These are phyloP conservation scores for Macroglossus sobrinus DNA, from an alignment of 2,113 vertebrate species.

Conservation along the genomic window DNA sequence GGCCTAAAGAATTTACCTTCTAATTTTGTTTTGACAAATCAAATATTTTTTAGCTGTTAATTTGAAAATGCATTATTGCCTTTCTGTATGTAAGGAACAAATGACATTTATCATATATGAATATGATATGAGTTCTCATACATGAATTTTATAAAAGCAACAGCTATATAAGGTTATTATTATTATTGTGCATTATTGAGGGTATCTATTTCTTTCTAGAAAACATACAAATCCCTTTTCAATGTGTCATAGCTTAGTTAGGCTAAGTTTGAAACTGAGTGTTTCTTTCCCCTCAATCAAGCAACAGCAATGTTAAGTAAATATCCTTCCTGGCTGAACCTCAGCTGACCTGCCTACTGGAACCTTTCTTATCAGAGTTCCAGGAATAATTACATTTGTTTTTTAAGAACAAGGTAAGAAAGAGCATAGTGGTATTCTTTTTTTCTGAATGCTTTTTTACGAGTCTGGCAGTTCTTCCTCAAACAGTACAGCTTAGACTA, in stretches of 20 bases:
- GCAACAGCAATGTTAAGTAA: background rate
- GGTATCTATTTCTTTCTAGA: background rate
- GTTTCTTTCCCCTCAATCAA: background rate
- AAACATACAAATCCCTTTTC: background rate
- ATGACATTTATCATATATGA: background rate
- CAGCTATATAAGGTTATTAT: background rate
- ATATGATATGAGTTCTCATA: background rate
- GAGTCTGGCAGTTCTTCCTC: background rate
- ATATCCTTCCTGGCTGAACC: constrained; percentile 44
- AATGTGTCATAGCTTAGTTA: background rate
- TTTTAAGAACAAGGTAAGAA: constrained; percentile 43
- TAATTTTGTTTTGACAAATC: background rate
- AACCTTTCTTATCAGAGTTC: constrained; percentile 61
- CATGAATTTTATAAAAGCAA: background rate
- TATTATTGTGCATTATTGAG: background rate
- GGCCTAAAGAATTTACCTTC: background rate
- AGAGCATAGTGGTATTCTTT: background rate
- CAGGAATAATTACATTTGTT: constrained; percentile 49
- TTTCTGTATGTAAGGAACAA: constrained; percentile 12
- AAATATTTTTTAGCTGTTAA: background rate
- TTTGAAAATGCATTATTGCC: background rate
- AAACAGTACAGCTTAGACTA: background rate
- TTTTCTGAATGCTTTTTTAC: background rate
- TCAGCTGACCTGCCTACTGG: constrained; percentile 51
- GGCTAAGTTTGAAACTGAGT: background rate